These are phyloP conservation scores for Danio albolineatus DNA, from an alignment of 2,797 vertebrate genomes.

Conservation along the genomic window DNA sequence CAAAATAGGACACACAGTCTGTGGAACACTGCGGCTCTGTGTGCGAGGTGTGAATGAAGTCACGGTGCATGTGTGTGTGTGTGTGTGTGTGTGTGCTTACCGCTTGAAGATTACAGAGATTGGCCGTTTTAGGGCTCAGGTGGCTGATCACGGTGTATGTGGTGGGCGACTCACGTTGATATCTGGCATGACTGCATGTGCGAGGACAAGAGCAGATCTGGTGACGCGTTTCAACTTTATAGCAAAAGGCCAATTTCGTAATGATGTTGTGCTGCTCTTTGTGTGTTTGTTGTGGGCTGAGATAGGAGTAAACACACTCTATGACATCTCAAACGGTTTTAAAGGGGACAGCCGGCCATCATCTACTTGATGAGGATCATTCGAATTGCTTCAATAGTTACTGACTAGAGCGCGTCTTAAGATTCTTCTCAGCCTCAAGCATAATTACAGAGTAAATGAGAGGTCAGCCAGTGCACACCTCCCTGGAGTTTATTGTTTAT, in stretches of 20 bases:
- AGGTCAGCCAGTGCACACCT: conserved; percentile 39
- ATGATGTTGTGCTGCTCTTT: conserved; percentile 19
- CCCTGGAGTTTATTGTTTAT: conserved; percentile 52
- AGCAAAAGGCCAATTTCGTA: conserved; percentile 5
- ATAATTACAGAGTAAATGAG: conserved; percentile 59
- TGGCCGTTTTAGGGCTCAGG: conserved; percentile 21
- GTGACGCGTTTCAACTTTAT: neutral
- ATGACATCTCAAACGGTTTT: neutral
- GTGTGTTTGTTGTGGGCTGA: conserved; percentile 22
- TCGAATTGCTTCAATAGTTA: conserved; percentile 49
- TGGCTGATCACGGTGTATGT: conserved; percentile 22
- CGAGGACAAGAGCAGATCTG: neutral
- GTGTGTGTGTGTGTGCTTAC: neutral
- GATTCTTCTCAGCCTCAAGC: conserved; percentile 43
- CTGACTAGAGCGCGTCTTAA: conserved; percentile 46
- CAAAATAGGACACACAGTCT: conserved; percentile 55
- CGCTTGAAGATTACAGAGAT: conserved; percentile 43
- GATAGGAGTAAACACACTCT: conserved; percentile 6
- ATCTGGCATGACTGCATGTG: conserved; percentile 25
- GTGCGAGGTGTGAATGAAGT: conserved; percentile 56
- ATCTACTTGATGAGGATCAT: conserved; percentile 15
- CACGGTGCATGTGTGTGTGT: neutral
- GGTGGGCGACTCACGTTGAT: conserved; percentile 44
- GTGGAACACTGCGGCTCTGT: conserved; percentile 44
- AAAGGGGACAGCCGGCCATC: neutral